Evolutionary conservation across 2,797 vertebrate species (phyloP), one percentile per base, ranked within the genome.

Genomic region (Phoxinus dragarum): DNA sequence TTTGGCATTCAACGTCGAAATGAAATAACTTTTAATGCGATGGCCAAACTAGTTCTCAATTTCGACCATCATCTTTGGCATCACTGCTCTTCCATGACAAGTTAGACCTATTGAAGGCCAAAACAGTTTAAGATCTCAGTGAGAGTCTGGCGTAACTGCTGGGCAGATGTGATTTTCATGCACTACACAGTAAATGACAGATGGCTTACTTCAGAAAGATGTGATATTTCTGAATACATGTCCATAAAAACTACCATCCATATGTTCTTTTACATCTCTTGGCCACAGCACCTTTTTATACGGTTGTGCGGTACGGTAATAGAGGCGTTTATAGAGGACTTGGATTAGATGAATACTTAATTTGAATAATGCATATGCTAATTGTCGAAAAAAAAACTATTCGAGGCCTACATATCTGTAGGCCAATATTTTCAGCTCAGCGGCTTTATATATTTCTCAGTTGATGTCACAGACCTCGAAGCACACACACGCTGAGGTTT

Each of bases 401-500:
- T 14, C 47, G 66, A 78, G 19, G 66, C 3, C 44, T 81, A 40
- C 49, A 31, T 69, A 44, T 61, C 77, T 84, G 36, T 49, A 27
- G 34, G 49, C 66, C 69, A 80, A 80, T 81, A 31, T 77, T 75
- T 81, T 86, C 59, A 14, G 9, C 73, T 38, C 27, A 69, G 47
- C 72, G 49, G 79, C 75, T 44, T 68, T n/a, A 85, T 85, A 19
- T 82, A 61, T 82, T 84, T 81, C 84, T 85, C 86, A 81, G 72
- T 61, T 84, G 67, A 52, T 73, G 59, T 82, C 84, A 88, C 59
- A 66, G 84, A 68, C 81, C 73, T 72, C 61, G 27, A 49, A 56
- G 68, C 84, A 88, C 59, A 79, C 27, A 85, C 42, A 72, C 67
- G 16, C 38, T 56, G 74, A 74, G 73, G 75, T 77, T 47, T 79